A percentile compares a stretch with the other conserved stretches of the same genome.
phyloP scores from a whole-genome alignment of 2,888 invertebrate species.

The Serrognathus titanus region DNA sequence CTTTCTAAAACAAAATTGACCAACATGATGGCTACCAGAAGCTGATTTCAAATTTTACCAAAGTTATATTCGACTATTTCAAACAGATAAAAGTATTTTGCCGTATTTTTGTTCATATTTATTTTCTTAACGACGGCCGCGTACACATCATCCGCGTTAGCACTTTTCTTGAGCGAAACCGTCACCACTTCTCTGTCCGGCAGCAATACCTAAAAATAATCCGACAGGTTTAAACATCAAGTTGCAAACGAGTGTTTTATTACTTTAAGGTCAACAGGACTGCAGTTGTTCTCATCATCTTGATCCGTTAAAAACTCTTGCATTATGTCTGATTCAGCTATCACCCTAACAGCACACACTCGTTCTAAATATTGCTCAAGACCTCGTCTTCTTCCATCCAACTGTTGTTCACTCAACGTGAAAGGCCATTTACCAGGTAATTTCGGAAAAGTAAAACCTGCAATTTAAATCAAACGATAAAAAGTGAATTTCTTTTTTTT shows the following conservation, averaged over 20 bases:
- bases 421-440: conserved; percentile 99
- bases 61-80: conserved; percentile 94
- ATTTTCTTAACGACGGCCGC: conserved; percentile 82
- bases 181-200: conserved; percentile 89
- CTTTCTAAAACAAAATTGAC: conserved; percentile 65
- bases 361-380: conserved; percentile 97
- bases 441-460: conserved; percentile 92
- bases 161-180: conserved; percentile 83
- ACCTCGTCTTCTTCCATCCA: conserved; percentile 90
- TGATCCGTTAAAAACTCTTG: conserved; percentile 95
- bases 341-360: conserved; percentile 95
- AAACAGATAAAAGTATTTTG: conserved; percentile 89
- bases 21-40: not conserved
- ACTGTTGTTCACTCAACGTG: conserved; percentile 92
- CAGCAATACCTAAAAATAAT: conserved; percentile 60
- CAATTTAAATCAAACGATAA: not conserved
- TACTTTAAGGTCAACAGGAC: conserved; percentile 67
- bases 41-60: conserved; percentile 53
- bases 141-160: conserved; percentile 89
- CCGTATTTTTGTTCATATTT: conserved; percentile 72
- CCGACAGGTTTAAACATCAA: not conserved
- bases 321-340: conserved; percentile 95
- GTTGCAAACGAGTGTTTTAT: conserved; percentile 4
- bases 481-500: not conserved
- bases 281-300: conserved; percentile 73